Evolutionary conservation across 2,113 vertebrate species (phyloP), one percentile per base, ranked within the genome.

Genomic region (Seriola quinqueradiata): DNA sequence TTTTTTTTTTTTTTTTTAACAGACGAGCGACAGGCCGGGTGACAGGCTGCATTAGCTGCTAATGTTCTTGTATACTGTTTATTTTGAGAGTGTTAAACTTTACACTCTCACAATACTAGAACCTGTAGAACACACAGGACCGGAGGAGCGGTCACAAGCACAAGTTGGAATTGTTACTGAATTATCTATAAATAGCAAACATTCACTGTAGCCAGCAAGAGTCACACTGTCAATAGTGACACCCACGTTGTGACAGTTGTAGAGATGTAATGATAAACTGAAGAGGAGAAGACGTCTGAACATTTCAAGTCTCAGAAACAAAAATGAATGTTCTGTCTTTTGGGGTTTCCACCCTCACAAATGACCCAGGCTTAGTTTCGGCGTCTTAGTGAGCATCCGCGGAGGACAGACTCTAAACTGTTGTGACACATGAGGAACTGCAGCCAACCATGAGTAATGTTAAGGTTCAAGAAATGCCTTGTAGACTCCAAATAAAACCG

Each of bases 371-470:
- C 63, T 83, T 78, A 81, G 82, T 72, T 75, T 88, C 36, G 23
- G 75, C 21, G 72, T 60, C 74, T 79, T 70, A 12, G 66, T 17
- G 34, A 58, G 79, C 71, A 12, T 89, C 87, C 59, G 52, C 66
- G 4, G 71, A 87, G 77, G 89, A 90, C 75, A 77, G 83, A 90
- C 68, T 13, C 40, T 91, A 89, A 93, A 93, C 82, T 65, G 80
- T 90, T 90, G 89, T 92, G 92, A 93, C 93, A 92, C 92, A 87
- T 28, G 87, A 89, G 85, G 85, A 86, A 5, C 77, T 64, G 87
- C 89, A 82, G 90, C 77, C 90, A 52, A 87, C 89, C 89, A 8
- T 59, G 75, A 91, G 84, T 93, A 92, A 94, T 88, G 83, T 81
- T 44, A 81, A 89, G 87, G 91, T 91, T 90, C 88, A 85, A 42